These are phyloP conservation scores for Oncorhynchus tshawytscha DNA, from an alignment of 2,113 vertebrate species.

Conservation along the genomic window DNA sequence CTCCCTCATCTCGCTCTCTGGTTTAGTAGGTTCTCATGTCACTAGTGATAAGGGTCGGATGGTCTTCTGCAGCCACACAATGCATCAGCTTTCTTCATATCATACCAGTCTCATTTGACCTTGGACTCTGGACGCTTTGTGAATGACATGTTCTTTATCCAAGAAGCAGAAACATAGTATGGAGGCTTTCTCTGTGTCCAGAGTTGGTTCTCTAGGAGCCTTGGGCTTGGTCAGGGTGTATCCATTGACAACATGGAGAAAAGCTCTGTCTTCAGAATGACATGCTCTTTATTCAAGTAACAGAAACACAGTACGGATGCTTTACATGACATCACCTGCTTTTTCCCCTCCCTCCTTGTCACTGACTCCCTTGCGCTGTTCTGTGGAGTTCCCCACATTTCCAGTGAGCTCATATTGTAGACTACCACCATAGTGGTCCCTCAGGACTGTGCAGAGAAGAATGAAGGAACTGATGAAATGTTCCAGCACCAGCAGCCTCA, in stretches of 20 bases:
- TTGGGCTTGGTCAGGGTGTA: too few species aligned
- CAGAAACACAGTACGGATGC: too few species aligned
- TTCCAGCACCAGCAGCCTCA: too few species aligned
- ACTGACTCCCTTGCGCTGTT: conserved; percentile 39
- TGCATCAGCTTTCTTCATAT: neutral
- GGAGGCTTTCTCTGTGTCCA: neutral
- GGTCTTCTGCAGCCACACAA: neutral
- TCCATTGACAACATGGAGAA: too few species aligned
- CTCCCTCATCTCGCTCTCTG: conserved; percentile 39
- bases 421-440: conserved; percentile 4
- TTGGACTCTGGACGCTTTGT: too few species aligned
- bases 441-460: conserved; percentile 17
- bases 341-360: conserved; percentile 6
- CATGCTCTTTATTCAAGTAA: neutral
- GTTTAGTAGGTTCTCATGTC: neutral
- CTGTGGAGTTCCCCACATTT: conserved; percentile 35
- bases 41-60: neutral
- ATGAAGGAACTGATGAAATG: neutral
- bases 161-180: too few species aligned
- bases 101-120: too few species aligned
- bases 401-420: conserved; percentile 29
- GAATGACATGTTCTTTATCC: too few species aligned
- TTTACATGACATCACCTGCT: conserved; percentile 46
- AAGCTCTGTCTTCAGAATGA: neutral
- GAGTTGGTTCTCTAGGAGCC: too few species aligned